Evolutionary conservation across 2,797 vertebrate species (phyloP).

Genomic region (Momotus momota): DNA sequence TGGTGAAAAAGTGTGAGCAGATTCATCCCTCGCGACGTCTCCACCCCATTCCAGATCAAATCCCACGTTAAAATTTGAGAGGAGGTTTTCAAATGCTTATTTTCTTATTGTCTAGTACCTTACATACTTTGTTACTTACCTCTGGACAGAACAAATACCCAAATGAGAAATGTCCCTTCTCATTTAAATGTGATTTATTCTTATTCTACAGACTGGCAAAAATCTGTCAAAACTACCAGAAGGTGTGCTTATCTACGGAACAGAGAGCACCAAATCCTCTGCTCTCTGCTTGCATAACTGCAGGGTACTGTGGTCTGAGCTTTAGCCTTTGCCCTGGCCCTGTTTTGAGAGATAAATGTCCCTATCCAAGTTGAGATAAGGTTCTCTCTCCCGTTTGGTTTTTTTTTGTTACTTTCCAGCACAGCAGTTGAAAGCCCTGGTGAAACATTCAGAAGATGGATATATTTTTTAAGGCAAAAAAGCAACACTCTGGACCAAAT

Average conservation of each 20-base stretch:
- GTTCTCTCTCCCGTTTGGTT: background rate
- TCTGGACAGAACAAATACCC: background rate
- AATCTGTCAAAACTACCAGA: background rate
- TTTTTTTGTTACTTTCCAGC: background rate
- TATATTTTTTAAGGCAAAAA: background rate
- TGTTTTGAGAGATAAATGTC: background rate
- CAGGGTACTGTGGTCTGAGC: background rate
- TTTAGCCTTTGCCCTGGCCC: conserved; percentile 26
- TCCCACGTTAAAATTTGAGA: background rate
- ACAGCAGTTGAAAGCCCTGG: background rate
- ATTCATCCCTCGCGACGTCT: background rate
- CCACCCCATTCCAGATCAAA: background rate
- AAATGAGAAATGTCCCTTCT: background rate
- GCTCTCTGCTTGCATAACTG: background rate
- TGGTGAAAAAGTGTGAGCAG: background rate
- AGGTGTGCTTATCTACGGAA: background rate
- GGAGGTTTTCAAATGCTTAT: background rate
- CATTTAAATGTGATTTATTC: background rate
- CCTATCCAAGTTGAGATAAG: background rate
- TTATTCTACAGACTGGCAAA: background rate
- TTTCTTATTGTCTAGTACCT: background rate
- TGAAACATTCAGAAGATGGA: background rate
- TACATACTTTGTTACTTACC: background rate
- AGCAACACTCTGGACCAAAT: background rate
- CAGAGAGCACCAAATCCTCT: background rate